phyloP scores from a whole-genome alignment of 2,797 vertebrate genomes.

The Melanogrammus aeglefinus region DNA sequence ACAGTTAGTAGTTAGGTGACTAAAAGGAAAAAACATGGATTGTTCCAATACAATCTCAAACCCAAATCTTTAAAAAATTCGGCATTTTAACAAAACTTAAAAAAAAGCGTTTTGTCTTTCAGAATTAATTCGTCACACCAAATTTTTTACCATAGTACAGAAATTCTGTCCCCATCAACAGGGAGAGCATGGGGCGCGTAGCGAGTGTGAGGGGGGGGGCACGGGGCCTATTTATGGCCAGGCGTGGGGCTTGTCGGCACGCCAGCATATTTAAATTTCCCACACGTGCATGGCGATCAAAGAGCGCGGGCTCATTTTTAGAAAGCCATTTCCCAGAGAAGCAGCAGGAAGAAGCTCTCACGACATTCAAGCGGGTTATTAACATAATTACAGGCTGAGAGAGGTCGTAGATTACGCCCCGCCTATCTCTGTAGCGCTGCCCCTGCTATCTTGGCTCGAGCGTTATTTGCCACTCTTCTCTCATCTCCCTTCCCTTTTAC shows the following conservation, averaged over 20 bases:
- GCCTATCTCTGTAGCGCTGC: constrained; percentile 14
- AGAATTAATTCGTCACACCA: too few species aligned
- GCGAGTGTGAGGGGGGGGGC: too few species aligned
- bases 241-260: neutral
- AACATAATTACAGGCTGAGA: constrained; percentile 45
- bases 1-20: too few species aligned
- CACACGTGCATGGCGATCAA: constrained; percentile 1
- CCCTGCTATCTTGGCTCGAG: neutral
- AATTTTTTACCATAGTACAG: too few species aligned
- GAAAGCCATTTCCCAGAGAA: constrained; percentile 30
- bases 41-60: too few species aligned
- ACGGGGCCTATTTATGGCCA: too few species aligned
- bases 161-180: too few species aligned
- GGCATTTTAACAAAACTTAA: too few species aligned
- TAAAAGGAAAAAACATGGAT: too few species aligned
- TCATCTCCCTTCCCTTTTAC: constrained; percentile 19
- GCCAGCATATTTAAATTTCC: constrained; percentile 4
- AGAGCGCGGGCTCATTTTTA: constrained; percentile 3
- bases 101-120: too few species aligned
- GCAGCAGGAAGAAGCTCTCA: constrained; percentile 34
- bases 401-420: constrained; percentile 29
- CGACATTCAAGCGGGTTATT: constrained; percentile 38
- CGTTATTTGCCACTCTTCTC: neutral
- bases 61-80: too few species aligned
- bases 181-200: too few species aligned